Evolutionary conservation across 2,113 vertebrate genomes (phyloP), one percentile per base, ranked within the genome.

Genomic region (Epinephelus lanceolatus): DNA sequence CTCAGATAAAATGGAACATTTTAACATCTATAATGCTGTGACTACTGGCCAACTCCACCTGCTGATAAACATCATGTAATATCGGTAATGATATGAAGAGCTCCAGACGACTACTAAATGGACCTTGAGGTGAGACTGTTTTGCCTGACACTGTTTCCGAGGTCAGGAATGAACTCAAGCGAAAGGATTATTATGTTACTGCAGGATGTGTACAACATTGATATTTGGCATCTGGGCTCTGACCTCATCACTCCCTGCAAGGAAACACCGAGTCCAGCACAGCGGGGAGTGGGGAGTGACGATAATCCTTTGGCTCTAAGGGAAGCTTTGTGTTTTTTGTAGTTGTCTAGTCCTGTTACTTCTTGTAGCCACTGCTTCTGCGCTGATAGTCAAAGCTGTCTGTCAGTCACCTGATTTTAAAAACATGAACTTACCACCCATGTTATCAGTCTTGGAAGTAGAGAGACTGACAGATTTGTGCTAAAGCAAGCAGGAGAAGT

Each of bases 391-490:
- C 57, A 30, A 27, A 67, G 37, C 30, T 71, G 70, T 19, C 56
- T 27, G 63, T 70, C 76, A 71, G 73, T 71, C 67, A 30, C 4
- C 27, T 81, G 25, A 70, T 75, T 57, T 67, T 33, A 55, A 77
- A 75, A 70, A 71, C 21, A 25, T 49, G 19, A 76, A 60, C 25
- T 83, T 56, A 60, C 10, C 40, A 60, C 19, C 23, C 9, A 23
- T 17, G 33, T 37, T 77, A 56, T 25, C 12, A 40, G 19, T 33
- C 53, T 37, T 27, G 25, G 14, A 67, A 51, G 2, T 12, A 21
- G 45, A 33, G 27, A 21, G 71, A 83, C 27, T 83, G 81, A 87
- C 69, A 83, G 78, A 81, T 78, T 80, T 75, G 53, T 84, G 86
- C 72, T 66, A 33, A 76, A 78, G 51, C 6, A 19, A 69, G 51